Conservation (phyloP, 92 coral and sea anemone species). For the Meandrina meandrites region DNA sequence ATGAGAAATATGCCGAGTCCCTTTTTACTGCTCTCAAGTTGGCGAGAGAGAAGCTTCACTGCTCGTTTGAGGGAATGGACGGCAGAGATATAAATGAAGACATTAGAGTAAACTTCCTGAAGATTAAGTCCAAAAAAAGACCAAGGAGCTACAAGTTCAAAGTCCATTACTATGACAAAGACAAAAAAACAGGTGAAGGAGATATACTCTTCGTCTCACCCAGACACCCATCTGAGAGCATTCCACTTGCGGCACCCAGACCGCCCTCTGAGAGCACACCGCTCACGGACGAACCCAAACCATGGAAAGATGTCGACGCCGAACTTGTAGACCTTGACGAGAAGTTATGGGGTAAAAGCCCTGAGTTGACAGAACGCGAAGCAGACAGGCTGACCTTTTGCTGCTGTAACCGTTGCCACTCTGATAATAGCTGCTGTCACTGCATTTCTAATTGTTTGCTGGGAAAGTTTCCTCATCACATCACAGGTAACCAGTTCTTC, state of each 20-base stretch:
- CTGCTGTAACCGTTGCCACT: conserved; percentile 16
- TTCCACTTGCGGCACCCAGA: conserved; percentile 15
- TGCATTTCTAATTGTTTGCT: not conserved
- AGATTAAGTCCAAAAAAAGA: not conserved
- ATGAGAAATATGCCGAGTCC: conserved; percentile 31
- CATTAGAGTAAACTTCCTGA: conserved; percentile 2
- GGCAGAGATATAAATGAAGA: conserved; percentile 70
- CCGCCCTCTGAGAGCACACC: conserved; percentile 16
- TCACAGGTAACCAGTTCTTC: conserved; percentile 25
- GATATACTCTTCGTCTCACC: conserved; percentile 26
- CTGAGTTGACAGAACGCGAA: not conserved
- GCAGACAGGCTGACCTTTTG: conserved; percentile 4
- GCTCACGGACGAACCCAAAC: not conserved
- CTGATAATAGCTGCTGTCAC: not conserved
- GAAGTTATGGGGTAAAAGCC: not conserved
- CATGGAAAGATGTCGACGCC: not conserved
- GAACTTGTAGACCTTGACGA: not conserved
- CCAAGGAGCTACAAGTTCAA: conserved; percentile 13
- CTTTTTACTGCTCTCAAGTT: conserved; percentile 45
- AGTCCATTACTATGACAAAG: conserved; percentile 20
- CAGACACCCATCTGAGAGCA: conserved; percentile 27
- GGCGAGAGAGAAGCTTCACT: conserved; percentile 78
- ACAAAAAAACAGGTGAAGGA: not conserved
- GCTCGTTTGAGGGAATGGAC: conserved; percentile 70
- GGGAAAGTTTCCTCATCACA: conserved; percentile 35